Base-by-base conservation (phyloP, 2,797 vertebrate species). In the Rhinatrema bivittatum region DNA sequence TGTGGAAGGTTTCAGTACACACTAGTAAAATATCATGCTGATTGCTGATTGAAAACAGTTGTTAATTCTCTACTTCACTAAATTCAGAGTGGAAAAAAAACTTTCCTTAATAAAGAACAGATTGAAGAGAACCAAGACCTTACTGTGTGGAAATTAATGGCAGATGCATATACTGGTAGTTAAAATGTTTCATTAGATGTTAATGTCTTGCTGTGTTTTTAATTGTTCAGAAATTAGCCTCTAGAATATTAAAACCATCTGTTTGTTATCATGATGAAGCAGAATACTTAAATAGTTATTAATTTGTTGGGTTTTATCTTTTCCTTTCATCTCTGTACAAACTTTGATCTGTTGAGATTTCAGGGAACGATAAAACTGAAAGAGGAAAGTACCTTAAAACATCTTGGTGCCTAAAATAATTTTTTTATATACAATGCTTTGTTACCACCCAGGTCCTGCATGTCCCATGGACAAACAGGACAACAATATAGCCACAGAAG, bases 101-200 rank as follows among this genome's bases (percentile, higher is more conserved):
- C 62, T 72, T 79, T 69, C 72, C 78, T 81, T 91, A 90, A 93
- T 88, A 82, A 85, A 78, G 85, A 94, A 89, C 91, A 93, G 89
- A 93, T 90, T 93, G 87, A 79, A 76, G 78, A 79, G 85, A 89
- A 88, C 85, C 84, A 87, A 84, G 88, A 84, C 82, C 86, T 91
- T 87, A 79, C 87, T 91, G 86, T 86, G 85, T 88, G 79, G 82
- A 90, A 93, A 94, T 91, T 82, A 91, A 90, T 89, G 87, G 84
- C 91, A 94, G 90, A 93, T 88, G 87, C 88, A 86, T 86, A 86
- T 86, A 87, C 82, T 87, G 83, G 83, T 89, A 90, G 90, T 93
- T 95, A 92, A 89, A 91, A 91, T 95, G 89, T 94, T 94, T 93
- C 88, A 94, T 91, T 92, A 91, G 89, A 91, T 87, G 84, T 86